Percentiles rank a stretch among this genome's conserved stretches.
phyloP scores from a whole-genome alignment of 2,888 invertebrate genomes.

The Pogonocherus hispidulus region DNA sequence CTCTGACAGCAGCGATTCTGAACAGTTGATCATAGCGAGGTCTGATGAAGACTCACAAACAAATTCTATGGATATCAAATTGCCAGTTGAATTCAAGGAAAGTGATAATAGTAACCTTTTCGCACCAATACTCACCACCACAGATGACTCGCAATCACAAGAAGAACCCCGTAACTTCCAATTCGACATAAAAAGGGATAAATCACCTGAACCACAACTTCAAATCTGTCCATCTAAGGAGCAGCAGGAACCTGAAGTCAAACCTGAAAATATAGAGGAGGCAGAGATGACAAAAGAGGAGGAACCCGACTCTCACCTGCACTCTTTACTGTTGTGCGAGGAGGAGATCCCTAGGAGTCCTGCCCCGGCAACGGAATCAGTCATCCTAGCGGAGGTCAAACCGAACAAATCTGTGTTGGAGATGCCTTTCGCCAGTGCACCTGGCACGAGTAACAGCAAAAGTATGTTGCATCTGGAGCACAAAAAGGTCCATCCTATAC shows the following conservation, averaged over 20 bases:
- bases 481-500: slow-evolving; percentile 47
- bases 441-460: slow-evolving; percentile 70
- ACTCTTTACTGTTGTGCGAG: slow-evolving; percentile 85
- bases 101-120: slow-evolving; percentile 58
- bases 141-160: slow-evolving; percentile 60
- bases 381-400: slow-evolving; percentile 61
- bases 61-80: slow-evolving; percentile 53
- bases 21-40: slow-evolving; percentile 74
- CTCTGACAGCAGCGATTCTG: slow-evolving; percentile 77
- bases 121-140: slow-evolving; percentile 50
- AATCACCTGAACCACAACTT: slow-evolving; percentile 47
- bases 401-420: slow-evolving; percentile 71
- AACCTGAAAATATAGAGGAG: slow-evolving; percentile 44
- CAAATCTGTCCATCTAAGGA: slow-evolving; percentile 56
- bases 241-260: slow-evolving; percentile 45
- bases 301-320: slow-evolving; percentile 75
- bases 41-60: slow-evolving; percentile 64
- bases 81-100: slow-evolving; percentile 57
- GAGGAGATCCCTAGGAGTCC: slow-evolving; percentile 94
- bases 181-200: slow-evolving; percentile 56
- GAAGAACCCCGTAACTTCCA: slow-evolving; percentile 63
- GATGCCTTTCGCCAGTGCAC: slow-evolving; percentile 80
- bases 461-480: slow-evolving; percentile 53
- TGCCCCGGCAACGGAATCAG: slow-evolving; percentile 74
- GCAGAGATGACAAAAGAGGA: slow-evolving; percentile 62